Percentiles rank a stretch among this genome's conserved stretches.
phyloP scores from a whole-genome alignment of 2,113 vertebrate genomes.

The Terrapene triunguis region DNA sequence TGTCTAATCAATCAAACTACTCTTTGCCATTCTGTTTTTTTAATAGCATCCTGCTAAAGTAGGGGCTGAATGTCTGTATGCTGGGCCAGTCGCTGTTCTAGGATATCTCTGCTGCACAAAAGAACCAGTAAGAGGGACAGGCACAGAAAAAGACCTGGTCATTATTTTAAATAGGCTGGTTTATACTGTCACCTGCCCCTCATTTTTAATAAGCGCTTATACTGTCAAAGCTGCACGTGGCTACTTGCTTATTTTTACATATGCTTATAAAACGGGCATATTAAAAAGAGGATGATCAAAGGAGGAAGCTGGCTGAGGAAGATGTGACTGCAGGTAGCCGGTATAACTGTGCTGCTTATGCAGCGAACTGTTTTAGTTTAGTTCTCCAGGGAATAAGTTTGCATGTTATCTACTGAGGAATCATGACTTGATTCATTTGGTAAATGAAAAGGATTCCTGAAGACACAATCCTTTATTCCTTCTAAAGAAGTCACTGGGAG shows the following conservation, averaged over 20 bases:
- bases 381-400: not conserved
- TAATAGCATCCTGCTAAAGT: rapidly evolving
- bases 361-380: not conserved
- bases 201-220: conserved; percentile 4
- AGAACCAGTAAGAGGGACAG: not conserved
- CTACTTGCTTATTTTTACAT: conserved; percentile 23
- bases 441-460: not conserved
- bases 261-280: conserved; percentile 22
- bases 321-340: not conserved
- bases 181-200: conserved; percentile 15
- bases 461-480: not conserved
- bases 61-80: not conserved
- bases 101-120: not conserved
- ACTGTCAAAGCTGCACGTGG: not conserved
- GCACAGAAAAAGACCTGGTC: not conserved
- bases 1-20: not conserved
- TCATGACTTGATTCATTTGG: not conserved
- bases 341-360: not conserved
- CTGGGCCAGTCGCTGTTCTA: not conserved
- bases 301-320: not conserved
- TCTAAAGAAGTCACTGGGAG: not conserved
- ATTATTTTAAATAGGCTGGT: conserved; percentile 10
- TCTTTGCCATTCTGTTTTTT: not conserved
- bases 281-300: not conserved
- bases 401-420: not conserved